phyloP scores from a whole-genome alignment of 2,888 invertebrate species.

The Julus scandinavius region DNA sequence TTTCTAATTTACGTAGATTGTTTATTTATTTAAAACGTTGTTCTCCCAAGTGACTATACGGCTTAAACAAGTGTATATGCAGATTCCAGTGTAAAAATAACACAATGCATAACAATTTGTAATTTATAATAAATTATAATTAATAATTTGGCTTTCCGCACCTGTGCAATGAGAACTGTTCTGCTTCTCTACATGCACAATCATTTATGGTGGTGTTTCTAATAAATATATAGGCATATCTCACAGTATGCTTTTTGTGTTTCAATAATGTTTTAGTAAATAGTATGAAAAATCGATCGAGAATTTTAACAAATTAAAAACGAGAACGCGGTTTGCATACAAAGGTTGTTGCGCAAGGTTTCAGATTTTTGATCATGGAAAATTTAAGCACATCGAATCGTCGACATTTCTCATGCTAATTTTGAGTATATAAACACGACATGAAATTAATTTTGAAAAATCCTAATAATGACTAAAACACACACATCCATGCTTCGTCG shows the following conservation, averaged over 20 bases:
- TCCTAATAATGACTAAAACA: not conserved
- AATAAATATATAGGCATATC: not conserved
- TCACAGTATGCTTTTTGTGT: not conserved
- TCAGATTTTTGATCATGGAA: not conserved
- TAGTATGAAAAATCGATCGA: not conserved
- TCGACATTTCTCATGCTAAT: not conserved
- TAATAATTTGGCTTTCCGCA: not conserved
- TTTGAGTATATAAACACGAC: not conserved
- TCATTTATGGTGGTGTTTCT: not conserved
- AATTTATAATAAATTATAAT: not conserved
- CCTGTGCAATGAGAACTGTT: not conserved
- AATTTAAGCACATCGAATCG: not conserved
- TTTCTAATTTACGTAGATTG: too few relatives aligned
- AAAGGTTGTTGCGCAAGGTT: not conserved
- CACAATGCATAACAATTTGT: too few relatives aligned
- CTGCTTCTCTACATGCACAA: not conserved
- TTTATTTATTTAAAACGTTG: too few relatives aligned
- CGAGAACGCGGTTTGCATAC: not conserved
- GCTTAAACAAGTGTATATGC: too few relatives aligned
- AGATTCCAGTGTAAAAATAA: too few relatives aligned
- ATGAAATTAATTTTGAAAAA: not conserved
- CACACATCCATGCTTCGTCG: not conserved
- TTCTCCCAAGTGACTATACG: too few relatives aligned
- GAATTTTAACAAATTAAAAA: constrained; percentile 17
- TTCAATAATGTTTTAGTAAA: not conserved